phyloP scores from a whole-genome alignment of 1,140 invertebrate genomes.

The Drosophila repleta region DNA sequence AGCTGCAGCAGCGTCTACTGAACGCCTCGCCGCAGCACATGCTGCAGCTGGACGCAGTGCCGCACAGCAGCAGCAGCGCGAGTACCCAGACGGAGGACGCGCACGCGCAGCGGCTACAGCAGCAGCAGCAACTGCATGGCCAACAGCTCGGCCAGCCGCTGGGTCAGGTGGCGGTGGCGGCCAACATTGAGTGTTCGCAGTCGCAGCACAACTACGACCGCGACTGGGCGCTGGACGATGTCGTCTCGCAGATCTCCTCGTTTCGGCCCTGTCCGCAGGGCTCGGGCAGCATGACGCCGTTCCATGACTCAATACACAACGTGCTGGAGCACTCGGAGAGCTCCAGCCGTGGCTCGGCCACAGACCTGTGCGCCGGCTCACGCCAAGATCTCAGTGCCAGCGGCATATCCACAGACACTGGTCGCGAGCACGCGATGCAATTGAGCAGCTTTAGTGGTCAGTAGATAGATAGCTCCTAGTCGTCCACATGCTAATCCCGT shows the following conservation, averaged over 20 bases:
- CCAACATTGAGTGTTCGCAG: conserved; percentile 86
- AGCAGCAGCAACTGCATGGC: too few species aligned
- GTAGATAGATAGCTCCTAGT: neutral
- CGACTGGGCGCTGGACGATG: conserved; percentile 81
- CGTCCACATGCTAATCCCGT: neutral
- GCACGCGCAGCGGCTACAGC: conserved; percentile 56
- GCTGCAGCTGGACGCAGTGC: conserved; percentile 63
- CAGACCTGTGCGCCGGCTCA: conserved; percentile 76
- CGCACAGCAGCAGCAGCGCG: conserved; percentile 63
- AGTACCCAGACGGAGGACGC: conserved; percentile 66
- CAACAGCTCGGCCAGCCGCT: conserved; percentile 50
- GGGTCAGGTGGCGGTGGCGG: conserved; percentile 85
- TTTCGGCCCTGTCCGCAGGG: conserved; percentile 83
- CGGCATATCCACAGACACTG: conserved; percentile 79
- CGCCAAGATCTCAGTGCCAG: conserved; percentile 80
- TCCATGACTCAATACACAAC: conserved; percentile 83
- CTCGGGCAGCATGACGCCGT: conserved; percentile 83
- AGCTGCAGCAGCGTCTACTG: conserved; percentile 52
- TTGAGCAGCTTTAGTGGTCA: conserved; percentile 80
- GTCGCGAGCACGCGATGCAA: conserved; percentile 74
- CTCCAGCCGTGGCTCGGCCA: conserved; percentile 75
- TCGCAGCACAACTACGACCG: conserved; percentile 84
- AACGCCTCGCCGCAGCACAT: conserved; percentile 69
- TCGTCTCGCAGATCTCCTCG: conserved; percentile 83
- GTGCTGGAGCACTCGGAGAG: conserved; percentile 81